These are phyloP conservation scores for Drosophila orena DNA, from an alignment of 1,140 invertebrate genomes.

Conservation along the genomic window DNA sequence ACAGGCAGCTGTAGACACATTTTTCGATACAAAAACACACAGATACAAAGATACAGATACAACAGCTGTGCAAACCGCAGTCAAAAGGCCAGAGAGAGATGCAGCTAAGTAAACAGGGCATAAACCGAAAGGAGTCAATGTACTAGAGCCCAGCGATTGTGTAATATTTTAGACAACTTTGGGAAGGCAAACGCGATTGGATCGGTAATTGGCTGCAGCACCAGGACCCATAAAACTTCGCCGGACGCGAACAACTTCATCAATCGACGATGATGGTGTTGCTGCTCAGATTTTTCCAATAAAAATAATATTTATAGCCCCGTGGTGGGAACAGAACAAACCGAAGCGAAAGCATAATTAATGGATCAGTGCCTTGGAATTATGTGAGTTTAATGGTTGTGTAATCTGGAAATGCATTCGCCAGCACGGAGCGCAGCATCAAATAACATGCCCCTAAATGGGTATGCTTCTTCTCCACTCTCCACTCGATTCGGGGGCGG, in stretches of 20 bases:
- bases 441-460: conserved; percentile 51
- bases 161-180: conserved; percentile 54
- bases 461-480: conserved; percentile 54
- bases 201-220: conserved; percentile 15
- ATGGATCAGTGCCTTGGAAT: conserved; percentile 57
- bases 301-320: conserved; percentile 56
- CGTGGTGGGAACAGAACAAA: conserved; percentile 21
- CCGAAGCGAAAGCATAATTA: conserved; percentile 63
- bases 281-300: conserved; percentile 36
- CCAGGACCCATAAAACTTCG: conserved; percentile 24
- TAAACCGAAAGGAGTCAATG: conserved; percentile 48
- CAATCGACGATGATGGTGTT: neutral
- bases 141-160: conserved; percentile 39
- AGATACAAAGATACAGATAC: conserved; percentile 23
- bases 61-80: conserved; percentile 53
- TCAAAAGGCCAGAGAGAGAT: conserved; percentile 10
- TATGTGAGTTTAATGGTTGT: conserved; percentile 46
- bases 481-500: conserved; percentile 12
- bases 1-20: conserved; percentile 7
- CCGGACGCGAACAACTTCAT: conserved; percentile 13
- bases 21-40: neutral
- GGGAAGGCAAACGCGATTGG: conserved; percentile 11
- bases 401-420: conserved; percentile 56
- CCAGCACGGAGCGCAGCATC: conserved; percentile 23
- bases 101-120: conserved; percentile 22